Evolutionary conservation across 2,888 invertebrate species (phyloP), one percentile per base, ranked within the genome.

Genomic region (Ganaspis brasiliensis): DNA sequence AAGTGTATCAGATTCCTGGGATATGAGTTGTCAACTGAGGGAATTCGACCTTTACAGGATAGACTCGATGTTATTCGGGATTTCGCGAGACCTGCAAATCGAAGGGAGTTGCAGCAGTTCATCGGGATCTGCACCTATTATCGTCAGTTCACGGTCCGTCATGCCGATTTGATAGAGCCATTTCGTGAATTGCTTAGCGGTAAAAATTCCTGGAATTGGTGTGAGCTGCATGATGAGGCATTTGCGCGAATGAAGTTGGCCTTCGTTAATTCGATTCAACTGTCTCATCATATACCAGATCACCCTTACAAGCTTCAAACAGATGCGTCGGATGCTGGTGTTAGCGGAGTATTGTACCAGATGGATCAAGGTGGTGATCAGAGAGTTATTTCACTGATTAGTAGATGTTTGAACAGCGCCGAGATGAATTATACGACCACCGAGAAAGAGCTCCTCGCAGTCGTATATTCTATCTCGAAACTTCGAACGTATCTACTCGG

Each of bases 81-180:
- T 6, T 86, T 85, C 73, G 80, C 82, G 14, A 63, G 70, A 5
- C 87, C 86, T 0, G 73, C 59, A 31, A 86, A 82, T 35, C 56
- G 83, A 63, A 84, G 6, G 6, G 31, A 31, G 31, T 6, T 31
- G 2, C 31, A 31, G 31, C 31, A 31, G 6, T 31, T 31, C 31
- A 31, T 31, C 31, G 80, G 80, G 1, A n/a, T 74, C 1, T 80
- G 80, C 40, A 78, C 71, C 6, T 80, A 80, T 70, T 78, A 80
- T 14, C 57, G 78, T 12, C 78, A 80, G 40, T 80, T 81, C 37
- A 63, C 55, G 16, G 12, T 67, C 1, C 49, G 26, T 70, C 73
- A 81, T 72, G 71, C 81, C 4, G 49, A 35, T 0, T 63, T 59
- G 1, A 56, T 81, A 0, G 78, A 77, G 10, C 79, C 81, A 4